phyloP scores from a whole-genome alignment of 2,797 vertebrate genomes.

The Apogon talboti region DNA sequence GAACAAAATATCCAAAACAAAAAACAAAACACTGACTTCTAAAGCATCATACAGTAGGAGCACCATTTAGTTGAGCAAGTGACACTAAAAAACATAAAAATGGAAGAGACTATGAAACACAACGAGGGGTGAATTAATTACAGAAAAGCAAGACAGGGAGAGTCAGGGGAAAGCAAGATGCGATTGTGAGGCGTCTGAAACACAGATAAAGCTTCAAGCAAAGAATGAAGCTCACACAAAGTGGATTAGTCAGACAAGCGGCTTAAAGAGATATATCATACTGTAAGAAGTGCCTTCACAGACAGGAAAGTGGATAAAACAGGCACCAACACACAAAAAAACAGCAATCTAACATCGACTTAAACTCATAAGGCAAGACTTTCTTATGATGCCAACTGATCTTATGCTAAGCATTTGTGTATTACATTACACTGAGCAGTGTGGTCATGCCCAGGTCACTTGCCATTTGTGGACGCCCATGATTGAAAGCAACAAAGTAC shows the following conservation, averaged over 20 bases:
- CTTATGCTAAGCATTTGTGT: background rate
- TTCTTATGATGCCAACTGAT: background rate
- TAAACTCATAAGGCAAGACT: background rate
- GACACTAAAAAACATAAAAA: background rate
- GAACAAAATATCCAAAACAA: too few species aligned
- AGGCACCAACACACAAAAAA: background rate
- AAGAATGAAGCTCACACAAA: conserved; percentile 44
- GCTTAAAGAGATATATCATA: conserved; percentile 15
- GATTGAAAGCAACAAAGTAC: conserved; percentile 11
- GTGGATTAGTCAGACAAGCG: conserved; percentile 31
- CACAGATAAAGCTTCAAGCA: conserved; percentile 21
- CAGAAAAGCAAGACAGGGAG: conserved; percentile 5
- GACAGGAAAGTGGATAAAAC: background rate
- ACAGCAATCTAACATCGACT: background rate
- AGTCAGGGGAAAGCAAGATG: conserved; percentile 18
- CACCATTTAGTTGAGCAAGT: too few species aligned
- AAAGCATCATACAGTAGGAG: background rate
- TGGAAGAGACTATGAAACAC: too few species aligned
- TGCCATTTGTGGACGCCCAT: background rate
- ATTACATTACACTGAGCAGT: conserved; percentile 4
- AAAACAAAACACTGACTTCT: background rate
- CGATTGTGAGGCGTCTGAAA: background rate
- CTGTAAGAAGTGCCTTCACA: too few species aligned
- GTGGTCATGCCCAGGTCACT: background rate
- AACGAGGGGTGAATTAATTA: conserved; percentile 13